Evolutionary conservation across 2,888 invertebrate species (phyloP).

Genomic region (Anthophora plumipes): DNA sequence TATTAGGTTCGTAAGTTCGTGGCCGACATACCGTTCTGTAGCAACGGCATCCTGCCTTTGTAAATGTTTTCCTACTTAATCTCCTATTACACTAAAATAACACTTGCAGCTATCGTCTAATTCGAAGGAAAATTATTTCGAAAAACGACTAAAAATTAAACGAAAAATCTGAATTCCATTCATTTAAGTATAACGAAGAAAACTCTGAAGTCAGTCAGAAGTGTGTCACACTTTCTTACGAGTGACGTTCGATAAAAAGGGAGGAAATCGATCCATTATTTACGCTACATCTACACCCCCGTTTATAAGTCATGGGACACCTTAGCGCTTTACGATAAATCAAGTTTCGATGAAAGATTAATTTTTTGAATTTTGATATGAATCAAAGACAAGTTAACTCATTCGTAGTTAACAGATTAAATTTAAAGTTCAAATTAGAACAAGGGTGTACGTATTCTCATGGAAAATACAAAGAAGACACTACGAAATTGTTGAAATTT

Average conservation of each 20-base stretch:
- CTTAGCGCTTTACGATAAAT: too few relatives aligned
- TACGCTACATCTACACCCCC: neutral
- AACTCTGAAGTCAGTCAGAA: conserved; percentile 25
- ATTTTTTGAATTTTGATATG: too few relatives aligned
- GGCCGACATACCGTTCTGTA: conserved; percentile 70
- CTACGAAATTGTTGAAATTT: too few relatives aligned
- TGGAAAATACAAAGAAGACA: neutral
- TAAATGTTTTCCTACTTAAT: conserved; percentile 61
- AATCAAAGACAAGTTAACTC: too few relatives aligned
- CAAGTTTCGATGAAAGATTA: too few relatives aligned
- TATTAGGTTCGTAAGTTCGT: conserved; percentile 74
- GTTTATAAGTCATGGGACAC: too few relatives aligned
- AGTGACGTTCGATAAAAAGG: conserved; percentile 23
- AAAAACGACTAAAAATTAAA: neutral
- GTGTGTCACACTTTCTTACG: conserved; percentile 14
- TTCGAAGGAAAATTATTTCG: neutral
- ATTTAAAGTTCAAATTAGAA: too few relatives aligned
- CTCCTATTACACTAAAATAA: conserved; percentile 18
- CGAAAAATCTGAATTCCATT: neutral
- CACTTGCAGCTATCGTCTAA: neutral
- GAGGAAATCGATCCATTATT: conserved; percentile 8
- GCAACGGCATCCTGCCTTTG: conserved; percentile 79
- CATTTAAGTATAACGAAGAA: neutral
- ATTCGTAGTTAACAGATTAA: too few relatives aligned
- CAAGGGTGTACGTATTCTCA: too few relatives aligned